Base-by-base conservation (phyloP, 2,113 vertebrate species). In the Orcinus orca region DNA sequence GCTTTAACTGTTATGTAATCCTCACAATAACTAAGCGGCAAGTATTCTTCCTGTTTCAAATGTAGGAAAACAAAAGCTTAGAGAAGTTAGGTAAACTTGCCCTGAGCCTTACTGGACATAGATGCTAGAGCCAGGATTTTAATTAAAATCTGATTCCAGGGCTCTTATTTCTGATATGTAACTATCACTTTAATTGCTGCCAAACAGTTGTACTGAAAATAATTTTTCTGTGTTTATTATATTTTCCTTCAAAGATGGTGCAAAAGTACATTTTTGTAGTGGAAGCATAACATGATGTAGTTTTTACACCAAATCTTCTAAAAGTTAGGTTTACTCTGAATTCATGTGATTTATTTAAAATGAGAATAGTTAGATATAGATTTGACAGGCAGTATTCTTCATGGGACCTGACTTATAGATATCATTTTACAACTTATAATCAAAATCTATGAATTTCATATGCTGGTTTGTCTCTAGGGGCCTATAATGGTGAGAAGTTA, bases 361-460 rank as follows among this genome's bases (percentile, higher is more conserved):
- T 94, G 9, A 77, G 18, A 55, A 58, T 58, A 58, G 55, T 58
- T 73, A 95, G 68, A 25, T 76, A 73, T 81, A 55, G 17, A 6
- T 97, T 96, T 93, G 86, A 96, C 83, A 47, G 15, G 67, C 44
- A 97, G 13, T 81, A 63, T 91, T 97, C 90, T 90, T 97, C 86
- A 73, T 14, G 84, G 93, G 88, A 73, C 85, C 68, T 95, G 89
- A 96, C 94, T 8, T 0, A 85, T 80, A 96, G 23, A 70, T 97
- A 90, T 93, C 88, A 95, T 84, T 62, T 90, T 88, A 86, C 85
- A 93, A 95, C 85, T 91, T 95, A 80, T 97, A 89, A 67, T 97
- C 81, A 95, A 65, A 95, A 90, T 87, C 81, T 94, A 36, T 97
- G 80, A 94, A 80, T 97, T 96, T 97, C 55, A 93, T 93, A 90